These are phyloP conservation scores for Rhabdornis inornatus DNA, from an alignment of 2,113 vertebrate species.

Conservation along the genomic window DNA sequence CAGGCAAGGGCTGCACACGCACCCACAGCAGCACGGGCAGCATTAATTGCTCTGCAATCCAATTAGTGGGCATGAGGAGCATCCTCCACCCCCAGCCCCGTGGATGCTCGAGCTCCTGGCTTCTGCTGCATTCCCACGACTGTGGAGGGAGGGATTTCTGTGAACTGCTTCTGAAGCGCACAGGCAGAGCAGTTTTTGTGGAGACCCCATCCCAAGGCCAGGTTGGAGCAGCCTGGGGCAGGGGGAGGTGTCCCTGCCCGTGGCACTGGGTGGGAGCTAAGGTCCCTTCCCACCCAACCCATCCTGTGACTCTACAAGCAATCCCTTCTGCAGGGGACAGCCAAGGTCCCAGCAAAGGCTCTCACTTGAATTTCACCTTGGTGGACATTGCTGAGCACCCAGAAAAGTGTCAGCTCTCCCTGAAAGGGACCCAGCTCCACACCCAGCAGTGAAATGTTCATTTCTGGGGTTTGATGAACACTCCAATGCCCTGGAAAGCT, in stretches of 20 bases:
- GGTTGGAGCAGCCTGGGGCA: background rate
- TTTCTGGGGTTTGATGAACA: background rate
- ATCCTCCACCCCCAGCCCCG: fast-evolving
- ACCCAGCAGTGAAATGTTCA: no score
- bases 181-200: background rate
- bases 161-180: background rate
- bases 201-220: fast-evolving
- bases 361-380: background rate
- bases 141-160: fast-evolving
- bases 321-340: background rate
- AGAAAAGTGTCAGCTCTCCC: fast-evolving
- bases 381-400: background rate
- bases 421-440: background rate
- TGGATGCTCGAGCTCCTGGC: fast-evolving
- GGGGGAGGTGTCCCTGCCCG: background rate
- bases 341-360: background rate
- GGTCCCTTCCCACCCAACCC: background rate
- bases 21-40: fast-evolving
- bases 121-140: fast-evolving
- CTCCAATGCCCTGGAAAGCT: fast-evolving
- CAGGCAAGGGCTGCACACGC: background rate
- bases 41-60: background rate
- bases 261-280: background rate
- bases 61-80: background rate
- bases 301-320: fast-evolving